Conservation (phyloP, 1,140 invertebrate species). For the Dreissena polymorpha region DNA sequence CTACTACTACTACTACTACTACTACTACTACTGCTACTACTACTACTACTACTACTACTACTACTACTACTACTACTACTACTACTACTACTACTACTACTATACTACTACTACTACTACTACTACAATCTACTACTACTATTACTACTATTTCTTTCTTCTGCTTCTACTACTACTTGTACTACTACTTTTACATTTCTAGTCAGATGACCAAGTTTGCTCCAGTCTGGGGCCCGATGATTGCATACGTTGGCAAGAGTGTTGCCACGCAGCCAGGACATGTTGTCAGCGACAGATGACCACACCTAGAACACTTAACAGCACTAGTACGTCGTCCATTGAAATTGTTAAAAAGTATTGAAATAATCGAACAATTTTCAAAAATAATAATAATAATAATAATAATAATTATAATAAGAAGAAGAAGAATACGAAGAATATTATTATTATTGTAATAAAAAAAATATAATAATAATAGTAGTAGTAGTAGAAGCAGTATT, state of each 20-base stretch:
- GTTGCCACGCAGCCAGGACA: slow-evolving; percentile 18
- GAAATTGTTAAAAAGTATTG: background rate
- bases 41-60: too few species aligned
- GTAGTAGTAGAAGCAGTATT: too few species aligned
- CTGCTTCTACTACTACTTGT: too few species aligned
- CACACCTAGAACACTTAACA: background rate
- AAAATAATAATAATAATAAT: background rate
- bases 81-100: too few species aligned
- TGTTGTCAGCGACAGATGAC: slow-evolving; percentile 19
- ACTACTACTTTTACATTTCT: background rate
- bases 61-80: too few species aligned
- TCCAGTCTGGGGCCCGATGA: slow-evolving; percentile 20
- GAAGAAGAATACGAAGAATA: background rate
- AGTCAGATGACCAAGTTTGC: slow-evolving; percentile 19
- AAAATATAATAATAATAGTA: too few species aligned
- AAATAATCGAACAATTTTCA: background rate
- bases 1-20: too few species aligned
- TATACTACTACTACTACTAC: too few species aligned
- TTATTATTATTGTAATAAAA: background rate
- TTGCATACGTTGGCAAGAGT: slow-evolving; percentile 27
- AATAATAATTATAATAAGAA: background rate
- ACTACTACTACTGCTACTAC: too few species aligned
- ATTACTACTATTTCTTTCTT: too few species aligned
- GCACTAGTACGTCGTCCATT: background rate
- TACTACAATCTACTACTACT: too few species aligned